Evolutionary conservation across 2,113 vertebrate genomes (phyloP).

Genomic region (Naja naja): DNA sequence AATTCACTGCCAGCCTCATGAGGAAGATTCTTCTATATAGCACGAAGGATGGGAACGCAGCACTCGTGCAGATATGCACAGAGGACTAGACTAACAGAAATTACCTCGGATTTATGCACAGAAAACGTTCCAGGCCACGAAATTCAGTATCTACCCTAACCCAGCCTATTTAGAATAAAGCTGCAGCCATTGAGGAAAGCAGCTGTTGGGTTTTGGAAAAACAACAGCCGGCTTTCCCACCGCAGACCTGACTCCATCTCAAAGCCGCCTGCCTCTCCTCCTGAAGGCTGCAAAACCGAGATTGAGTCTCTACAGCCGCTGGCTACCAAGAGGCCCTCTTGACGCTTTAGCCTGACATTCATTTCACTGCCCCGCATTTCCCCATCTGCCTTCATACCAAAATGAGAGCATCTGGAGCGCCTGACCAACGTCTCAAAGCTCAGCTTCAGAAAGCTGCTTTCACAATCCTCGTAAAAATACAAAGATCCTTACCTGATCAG

Average conservation of each 20-base stretch:
- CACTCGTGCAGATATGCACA: accelerated
- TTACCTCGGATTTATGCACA: accelerated
- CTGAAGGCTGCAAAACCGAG: conserved; percentile 39
- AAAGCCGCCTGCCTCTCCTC: background rate
- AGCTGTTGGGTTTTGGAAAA: accelerated
- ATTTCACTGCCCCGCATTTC: conserved; percentile 52
- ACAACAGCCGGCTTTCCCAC: background rate
- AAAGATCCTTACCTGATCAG: background rate
- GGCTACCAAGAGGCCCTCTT: conserved; percentile 53
- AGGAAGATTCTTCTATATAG: background rate
- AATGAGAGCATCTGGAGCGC: conserved; percentile 26
- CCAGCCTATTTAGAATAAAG: accelerated
- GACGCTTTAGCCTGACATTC: conserved; percentile 58
- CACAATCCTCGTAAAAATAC: background rate
- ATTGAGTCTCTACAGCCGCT: conserved; percentile 56
- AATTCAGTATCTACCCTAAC: accelerated
- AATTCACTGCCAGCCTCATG: background rate
- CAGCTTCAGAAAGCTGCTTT: background rate
- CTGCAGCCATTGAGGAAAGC: accelerated
- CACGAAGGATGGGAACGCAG: background rate
- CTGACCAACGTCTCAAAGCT: conserved; percentile 45
- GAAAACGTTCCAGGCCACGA: accelerated
- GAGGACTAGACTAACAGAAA: background rate
- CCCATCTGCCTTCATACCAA: conserved; percentile 10
- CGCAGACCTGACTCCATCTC: background rate